Base-by-base conservation (phyloP, 2,888 invertebrate genomes). In the Nemoura dubitans region DNA sequence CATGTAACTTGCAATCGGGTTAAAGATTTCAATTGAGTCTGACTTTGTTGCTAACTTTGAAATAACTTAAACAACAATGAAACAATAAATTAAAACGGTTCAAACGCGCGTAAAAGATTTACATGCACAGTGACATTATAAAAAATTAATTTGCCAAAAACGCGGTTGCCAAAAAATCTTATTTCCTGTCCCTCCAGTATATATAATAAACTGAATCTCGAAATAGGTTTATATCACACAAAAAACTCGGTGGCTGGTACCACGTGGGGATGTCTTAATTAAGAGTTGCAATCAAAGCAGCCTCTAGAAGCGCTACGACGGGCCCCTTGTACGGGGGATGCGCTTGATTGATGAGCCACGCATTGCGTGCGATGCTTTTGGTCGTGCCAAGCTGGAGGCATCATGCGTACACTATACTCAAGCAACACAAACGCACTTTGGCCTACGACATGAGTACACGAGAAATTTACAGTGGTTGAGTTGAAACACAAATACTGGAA, bases 191-290 rank as follows among this genome's bases (percentile, higher is more conserved):
- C 59, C 59, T 59, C 21, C 59, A 59, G 59, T 21, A 21, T 10
- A 21, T 1, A 59, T 59, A 59, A n/a, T n/a, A n/a, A n/a, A n/a
- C n/a, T n/a, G n/a, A 59, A 59, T 59, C 59, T 59, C 59, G 59
- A 59, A 59, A 59, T 59, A 59, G 59, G 59, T 59, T 36, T 59
- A 59, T 59, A n/a, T n/a, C n/a, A n/a, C 59, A 59, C 59, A 59
- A 59, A 59, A 59, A 59, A 21, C 21, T 36, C 59, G 59, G 59
- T 59, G 21, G 21, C 59, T 1, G 16, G 16, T 7, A 7, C 10
- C 21, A 59, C n/a, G n/a, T 59, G 16, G 16, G 16, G 59, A 59
- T 59, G 59, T 59, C 59, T 59, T 59, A 59, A 59, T 59, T 59
- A 59, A 59, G 59, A 7, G 14, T 16, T 10, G 59, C 59, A 59